Evolutionary conservation across 2,888 invertebrate genomes (phyloP).

Genomic region (Tipula helvola): DNA sequence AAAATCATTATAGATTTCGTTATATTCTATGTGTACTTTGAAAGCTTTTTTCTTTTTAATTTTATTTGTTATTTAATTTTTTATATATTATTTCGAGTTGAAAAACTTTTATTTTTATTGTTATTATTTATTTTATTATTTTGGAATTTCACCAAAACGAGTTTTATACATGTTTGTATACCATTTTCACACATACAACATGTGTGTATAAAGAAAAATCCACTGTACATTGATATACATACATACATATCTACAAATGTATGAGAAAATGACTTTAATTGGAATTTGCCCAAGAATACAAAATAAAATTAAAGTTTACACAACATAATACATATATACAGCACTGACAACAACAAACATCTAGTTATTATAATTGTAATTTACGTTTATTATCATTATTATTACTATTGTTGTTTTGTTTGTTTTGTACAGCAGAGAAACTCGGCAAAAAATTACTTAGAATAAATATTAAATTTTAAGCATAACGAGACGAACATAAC

Average conservation of each 20-base stretch:
- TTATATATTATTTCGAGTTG: neutral
- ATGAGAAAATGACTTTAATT: neutral
- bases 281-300: neutral
- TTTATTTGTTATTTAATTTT: neutral
- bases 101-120: neutral
- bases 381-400: neutral
- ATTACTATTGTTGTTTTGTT: neutral
- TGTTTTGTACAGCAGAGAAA: neutral
- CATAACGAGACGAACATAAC: neutral
- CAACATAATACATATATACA: neutral
- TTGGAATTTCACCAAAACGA: neutral
- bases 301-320: neutral
- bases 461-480: neutral
- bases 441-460: neutral
- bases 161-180: neutral
- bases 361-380: neutral
- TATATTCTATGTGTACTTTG: neutral
- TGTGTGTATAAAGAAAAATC: neutral
- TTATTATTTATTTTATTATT: neutral
- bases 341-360: neutral
- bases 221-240: neutral
- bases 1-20: neutral
- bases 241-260: neutral
- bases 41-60: neutral
- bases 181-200: neutral